Conservation (phyloP, 2,113 vertebrate species). For the Bostrychus sinensis region DNA sequence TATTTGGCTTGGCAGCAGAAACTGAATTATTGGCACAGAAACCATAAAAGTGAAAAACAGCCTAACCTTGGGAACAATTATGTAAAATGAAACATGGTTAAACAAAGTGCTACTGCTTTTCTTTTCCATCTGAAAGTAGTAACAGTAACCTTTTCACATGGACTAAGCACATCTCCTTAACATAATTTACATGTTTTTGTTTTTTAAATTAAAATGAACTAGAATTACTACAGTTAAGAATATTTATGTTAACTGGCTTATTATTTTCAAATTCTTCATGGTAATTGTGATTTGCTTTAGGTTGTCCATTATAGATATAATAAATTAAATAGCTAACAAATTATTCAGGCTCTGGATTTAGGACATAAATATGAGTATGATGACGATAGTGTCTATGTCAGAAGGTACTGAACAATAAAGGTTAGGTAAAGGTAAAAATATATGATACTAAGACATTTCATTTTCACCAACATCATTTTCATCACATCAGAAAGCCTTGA, state of each 20-base stretch:
- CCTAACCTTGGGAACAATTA: conserved; percentile 81
- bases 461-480: conserved; percentile 15
- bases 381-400: no score
- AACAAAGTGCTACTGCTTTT: conserved; percentile 80
- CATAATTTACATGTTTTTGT: conserved; percentile 34
- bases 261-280: no score
- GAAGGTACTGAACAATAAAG: no score
- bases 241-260: no score
- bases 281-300: no score
- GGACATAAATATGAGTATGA: no score
- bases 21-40: conserved; percentile 79
- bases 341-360: no score
- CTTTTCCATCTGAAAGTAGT: conserved; percentile 54
- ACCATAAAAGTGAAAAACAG: conserved; percentile 72
- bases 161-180: conserved; percentile 64
- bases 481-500: conserved; percentile 44
- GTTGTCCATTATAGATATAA: no score
- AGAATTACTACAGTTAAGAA: no score
- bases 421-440: no score
- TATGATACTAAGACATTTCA: conserved; percentile 1
- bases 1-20: conserved; percentile 79
- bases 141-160: conserved; percentile 48
- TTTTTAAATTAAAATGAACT: no score
- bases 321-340: no score
- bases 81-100: conserved; percentile 76